A percentile compares a stretch with the other conserved stretches of the same genome.
Conservation (phyloP, 2,888 invertebrate species). For the Acanthosepion esculentum region DNA sequence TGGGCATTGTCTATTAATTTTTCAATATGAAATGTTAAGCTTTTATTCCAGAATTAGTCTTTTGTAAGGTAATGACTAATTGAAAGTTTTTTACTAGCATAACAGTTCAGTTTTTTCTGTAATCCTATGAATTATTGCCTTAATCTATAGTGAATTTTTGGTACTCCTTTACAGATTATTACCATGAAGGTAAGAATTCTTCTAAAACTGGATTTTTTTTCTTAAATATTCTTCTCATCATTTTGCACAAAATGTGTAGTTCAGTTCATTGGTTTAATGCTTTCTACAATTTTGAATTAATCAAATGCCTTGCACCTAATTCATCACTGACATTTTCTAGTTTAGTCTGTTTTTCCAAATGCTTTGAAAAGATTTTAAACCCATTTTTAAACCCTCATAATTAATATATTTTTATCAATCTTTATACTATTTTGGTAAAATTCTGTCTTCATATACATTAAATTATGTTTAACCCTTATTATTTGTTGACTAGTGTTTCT, state of each 20-base stretch:
- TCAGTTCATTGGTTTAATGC: neutral
- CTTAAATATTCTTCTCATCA: neutral
- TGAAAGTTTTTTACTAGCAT: neutral
- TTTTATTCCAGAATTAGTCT: neutral
- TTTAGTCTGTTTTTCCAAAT: neutral
- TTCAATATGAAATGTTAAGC: neutral
- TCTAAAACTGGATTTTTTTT: neutral
- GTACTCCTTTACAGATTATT: constrained; percentile 33
- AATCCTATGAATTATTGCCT: neutral
- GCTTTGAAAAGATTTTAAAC: neutral
- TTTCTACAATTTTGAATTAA: neutral
- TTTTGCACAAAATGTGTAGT: neutral
- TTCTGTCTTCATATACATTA: neutral
- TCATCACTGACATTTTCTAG: neutral
- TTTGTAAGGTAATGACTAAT: neutral
- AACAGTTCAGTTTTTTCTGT: neutral
- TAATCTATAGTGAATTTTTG: neutral
- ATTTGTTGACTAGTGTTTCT: too few species aligned
- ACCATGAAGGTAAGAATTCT: constrained; percentile 33
- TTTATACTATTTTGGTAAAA: neutral
- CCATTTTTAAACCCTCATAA: neutral
- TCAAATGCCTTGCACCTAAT: neutral
- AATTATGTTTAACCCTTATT: neutral
- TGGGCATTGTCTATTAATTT: neutral
- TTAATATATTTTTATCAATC: neutral